Base-by-base conservation (phyloP, 2,113 vertebrate genomes). In the Tetrao urogallus region DNA sequence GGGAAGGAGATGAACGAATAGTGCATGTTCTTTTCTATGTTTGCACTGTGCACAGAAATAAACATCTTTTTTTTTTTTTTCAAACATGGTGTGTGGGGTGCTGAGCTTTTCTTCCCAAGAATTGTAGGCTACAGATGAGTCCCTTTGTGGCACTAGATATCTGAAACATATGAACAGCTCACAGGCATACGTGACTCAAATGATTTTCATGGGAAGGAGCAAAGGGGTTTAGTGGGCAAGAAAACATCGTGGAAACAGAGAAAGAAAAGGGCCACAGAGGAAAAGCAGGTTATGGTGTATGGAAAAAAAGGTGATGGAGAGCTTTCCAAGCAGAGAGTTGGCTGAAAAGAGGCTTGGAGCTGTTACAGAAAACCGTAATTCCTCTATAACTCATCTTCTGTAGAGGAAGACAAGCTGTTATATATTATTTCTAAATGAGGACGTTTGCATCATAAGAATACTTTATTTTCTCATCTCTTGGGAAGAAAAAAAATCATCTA, bases 271-370 rank as follows among this genome's bases (percentile, higher is more conserved):
- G 32, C 5, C 45, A 80, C 24, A 73, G 84, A 73, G 47, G 56
- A 67, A 93, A 87, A 91, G 3, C 38, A 73, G 36, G 69, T 87
- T 73, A 77, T 11, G 66, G 21, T 34, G 12, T 21, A 87, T 45
- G 56, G 56, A 4, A 81, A 80, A 80, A 86, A 82, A 32, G 13
- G 5, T 70, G 48, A 82, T 66, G 64, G 67, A 92, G 84, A 77
- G 56, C 58, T 92, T 92, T 96, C n/a, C 78, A 93, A 70, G 82
- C 64, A 92, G 42, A 89, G 30, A 79, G 12, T 16, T 95, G 84
- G 87, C 84, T 80, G 75, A 92, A 82, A 87, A 57, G 67, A 89
- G 34, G 25, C 72, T 91, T 96, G 91, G 89, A 94, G 32, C 75
- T 67, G 60, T 92, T 87, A 88, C 92, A 96, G 81, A 78, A 89